These are phyloP conservation scores for Bathybates hornii DNA, from an alignment of 2,113 vertebrate species.

Conservation along the genomic window DNA sequence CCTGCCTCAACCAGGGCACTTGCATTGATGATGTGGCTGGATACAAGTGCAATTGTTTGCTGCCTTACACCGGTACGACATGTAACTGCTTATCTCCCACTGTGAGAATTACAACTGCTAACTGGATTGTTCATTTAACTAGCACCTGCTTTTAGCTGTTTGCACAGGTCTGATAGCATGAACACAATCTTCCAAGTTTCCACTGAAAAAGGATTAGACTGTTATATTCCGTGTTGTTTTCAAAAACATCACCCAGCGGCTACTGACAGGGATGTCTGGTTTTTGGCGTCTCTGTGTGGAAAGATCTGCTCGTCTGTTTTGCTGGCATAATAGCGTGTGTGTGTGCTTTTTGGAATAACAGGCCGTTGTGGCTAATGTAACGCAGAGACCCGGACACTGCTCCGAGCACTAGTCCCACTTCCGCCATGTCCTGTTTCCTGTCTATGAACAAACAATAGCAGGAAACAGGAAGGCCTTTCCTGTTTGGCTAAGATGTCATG, in stretches of 20 bases:
- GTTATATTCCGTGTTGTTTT: slow-evolving; percentile 44
- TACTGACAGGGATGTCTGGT: slow-evolving; percentile 32
- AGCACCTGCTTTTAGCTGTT: neutral
- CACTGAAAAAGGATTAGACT: slow-evolving; percentile 7
- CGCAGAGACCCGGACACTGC: slow-evolving; percentile 62
- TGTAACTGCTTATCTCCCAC: neutral
- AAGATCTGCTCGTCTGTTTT: slow-evolving; percentile 26
- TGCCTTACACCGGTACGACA: slow-evolving; percentile 88
- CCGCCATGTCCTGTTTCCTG: slow-evolving; percentile 80
- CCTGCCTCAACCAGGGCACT: slow-evolving; percentile 92
- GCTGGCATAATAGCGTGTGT: slow-evolving; percentile 40
- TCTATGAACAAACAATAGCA: slow-evolving; percentile 82
- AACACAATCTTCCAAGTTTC: slow-evolving; percentile 8
- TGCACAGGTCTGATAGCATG: neutral
- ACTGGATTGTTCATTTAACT: neutral
- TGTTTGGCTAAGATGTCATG: slow-evolving; percentile 77
- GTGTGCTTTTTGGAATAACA: slow-evolving; percentile 49
- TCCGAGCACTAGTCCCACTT: slow-evolving; percentile 48
- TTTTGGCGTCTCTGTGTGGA: slow-evolving; percentile 43
- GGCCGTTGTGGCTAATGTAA: slow-evolving; percentile 23
- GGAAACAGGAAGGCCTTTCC: slow-evolving; percentile 87
- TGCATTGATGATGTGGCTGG: slow-evolving; percentile 93
- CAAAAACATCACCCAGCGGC: slow-evolving; percentile 34
- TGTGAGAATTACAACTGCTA: neutral
- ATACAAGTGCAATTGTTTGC: slow-evolving; percentile 91